Evolutionary conservation across 2,797 vertebrate genomes (phyloP).

Genomic region (Huso huso): DNA sequence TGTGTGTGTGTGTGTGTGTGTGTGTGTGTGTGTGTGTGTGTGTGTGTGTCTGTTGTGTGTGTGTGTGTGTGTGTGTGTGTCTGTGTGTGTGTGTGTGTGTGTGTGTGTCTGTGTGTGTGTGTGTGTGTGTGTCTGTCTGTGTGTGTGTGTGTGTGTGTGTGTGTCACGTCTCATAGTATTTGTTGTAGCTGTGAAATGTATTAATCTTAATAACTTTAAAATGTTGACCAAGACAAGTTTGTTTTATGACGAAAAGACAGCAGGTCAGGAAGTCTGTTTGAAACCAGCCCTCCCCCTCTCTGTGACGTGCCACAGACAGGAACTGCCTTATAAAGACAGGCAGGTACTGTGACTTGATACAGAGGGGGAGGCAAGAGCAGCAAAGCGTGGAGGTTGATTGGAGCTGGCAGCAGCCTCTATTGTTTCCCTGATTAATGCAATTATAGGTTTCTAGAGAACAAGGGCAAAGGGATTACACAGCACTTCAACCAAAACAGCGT

Average conservation of each 20-base stretch:
- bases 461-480: slow-evolving; percentile 21
- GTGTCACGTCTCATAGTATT: not conserved
- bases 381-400: slow-evolving; percentile 17
- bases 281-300: slow-evolving; percentile 12
- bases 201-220: slow-evolving; percentile 1
- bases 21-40: not conserved
- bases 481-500: too few species aligned
- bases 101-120: slow-evolving; percentile 16
- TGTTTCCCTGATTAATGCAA: slow-evolving; percentile 4
- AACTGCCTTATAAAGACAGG: slow-evolving; percentile 63
- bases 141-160: slow-evolving; percentile 5
- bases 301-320: slow-evolving; percentile 50
- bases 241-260: slow-evolving; percentile 29
- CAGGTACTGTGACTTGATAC: slow-evolving; percentile 27
- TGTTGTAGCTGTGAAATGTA: not conserved
- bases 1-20: not conserved
- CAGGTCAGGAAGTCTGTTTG: slow-evolving; percentile 32
- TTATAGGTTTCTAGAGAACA: slow-evolving; percentile 26
- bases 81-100: slow-evolving; percentile 14
- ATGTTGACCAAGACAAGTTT: slow-evolving; percentile 24
- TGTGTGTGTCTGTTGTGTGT: not conserved
- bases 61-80: slow-evolving; percentile 13
- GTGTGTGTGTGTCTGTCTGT: slow-evolving; percentile 18
- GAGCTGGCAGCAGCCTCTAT: slow-evolving; percentile 18
- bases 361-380: too few species aligned